These are phyloP conservation scores for Drosophila histrio DNA, from an alignment of 2,888 invertebrate species.

Conservation along the genomic window DNA sequence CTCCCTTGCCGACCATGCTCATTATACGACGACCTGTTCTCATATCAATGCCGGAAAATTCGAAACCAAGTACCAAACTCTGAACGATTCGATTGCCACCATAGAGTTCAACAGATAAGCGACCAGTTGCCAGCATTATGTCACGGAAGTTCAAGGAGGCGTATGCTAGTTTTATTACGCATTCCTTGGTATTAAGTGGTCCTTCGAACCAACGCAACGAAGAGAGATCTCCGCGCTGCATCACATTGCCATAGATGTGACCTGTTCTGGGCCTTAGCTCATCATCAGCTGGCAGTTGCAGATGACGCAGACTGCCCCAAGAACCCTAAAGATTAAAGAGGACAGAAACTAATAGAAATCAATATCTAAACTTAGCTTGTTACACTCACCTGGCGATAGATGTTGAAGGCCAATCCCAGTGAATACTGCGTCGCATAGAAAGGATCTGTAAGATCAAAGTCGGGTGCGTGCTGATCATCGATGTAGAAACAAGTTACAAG, in stretches of 20 bases:
- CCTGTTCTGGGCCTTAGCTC: conserved; percentile 84
- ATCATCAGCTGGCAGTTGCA: conserved; percentile 86
- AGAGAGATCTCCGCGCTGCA: conserved; percentile 93
- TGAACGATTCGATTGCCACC: conserved; percentile 88
- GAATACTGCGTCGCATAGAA: conserved; percentile 88
- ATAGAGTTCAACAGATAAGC: conserved; percentile 92
- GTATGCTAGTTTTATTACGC: conserved; percentile 86
- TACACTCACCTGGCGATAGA: conserved; percentile 86
- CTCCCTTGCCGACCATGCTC: conserved; percentile 86
- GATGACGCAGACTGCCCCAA: conserved; percentile 93
- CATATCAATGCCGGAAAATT: conserved; percentile 86
- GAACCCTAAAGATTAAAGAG: conserved; percentile 67
- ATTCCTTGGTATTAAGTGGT: conserved; percentile 85
- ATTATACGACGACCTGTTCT: conserved; percentile 87
- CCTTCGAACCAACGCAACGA: conserved; percentile 94
- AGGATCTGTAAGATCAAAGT: conserved; percentile 87
- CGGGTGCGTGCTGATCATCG: conserved; percentile 87
- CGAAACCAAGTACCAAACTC: conserved; percentile 89
- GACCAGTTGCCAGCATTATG: conserved; percentile 96
- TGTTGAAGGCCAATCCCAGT: conserved; percentile 92
- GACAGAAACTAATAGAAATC: background rate
- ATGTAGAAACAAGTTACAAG: conserved; percentile 87
- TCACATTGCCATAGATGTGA: conserved; percentile 91
- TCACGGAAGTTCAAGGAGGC: conserved; percentile 96
- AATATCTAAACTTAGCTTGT: background rate